Percentiles rank a stretch among this genome's conserved stretches.
Evolutionary conservation across 2,113 vertebrate species (phyloP).

Genomic region (Bungarus multicinctus): DNA sequence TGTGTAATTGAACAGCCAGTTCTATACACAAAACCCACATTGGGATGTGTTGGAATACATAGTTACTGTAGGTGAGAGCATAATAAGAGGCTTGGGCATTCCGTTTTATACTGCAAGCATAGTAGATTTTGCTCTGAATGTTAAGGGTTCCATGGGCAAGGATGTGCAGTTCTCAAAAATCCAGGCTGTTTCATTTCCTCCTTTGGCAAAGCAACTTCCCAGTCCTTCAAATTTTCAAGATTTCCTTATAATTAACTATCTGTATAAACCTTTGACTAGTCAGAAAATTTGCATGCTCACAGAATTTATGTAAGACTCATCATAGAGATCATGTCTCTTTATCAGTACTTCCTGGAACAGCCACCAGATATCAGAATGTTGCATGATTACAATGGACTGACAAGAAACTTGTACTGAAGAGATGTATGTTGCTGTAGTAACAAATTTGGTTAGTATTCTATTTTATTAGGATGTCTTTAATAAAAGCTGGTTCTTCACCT

Average conservation of each 20-base stretch:
- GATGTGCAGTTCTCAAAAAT: background rate
- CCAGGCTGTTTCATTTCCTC: background rate
- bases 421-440: background rate
- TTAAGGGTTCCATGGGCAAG: background rate
- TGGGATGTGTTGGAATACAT: background rate
- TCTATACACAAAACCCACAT: background rate
- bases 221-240: background rate
- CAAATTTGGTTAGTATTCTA: background rate
- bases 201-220: background rate
- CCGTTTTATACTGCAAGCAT: background rate
- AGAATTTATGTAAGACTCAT: background rate
- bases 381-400: background rate
- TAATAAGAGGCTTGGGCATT: background rate
- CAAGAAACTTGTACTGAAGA: background rate
- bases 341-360: background rate
- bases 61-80: background rate
- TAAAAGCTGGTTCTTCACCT: background rate
- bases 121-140: background rate
- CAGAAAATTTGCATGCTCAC: background rate
- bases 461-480: background rate
- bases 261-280: background rate
- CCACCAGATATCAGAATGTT: background rate
- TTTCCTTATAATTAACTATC: background rate
- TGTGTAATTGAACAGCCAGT: background rate
- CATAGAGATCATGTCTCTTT: background rate